Conservation (phyloP, 2,888 invertebrate genomes). For the Cheiracanthium punctorium region DNA sequence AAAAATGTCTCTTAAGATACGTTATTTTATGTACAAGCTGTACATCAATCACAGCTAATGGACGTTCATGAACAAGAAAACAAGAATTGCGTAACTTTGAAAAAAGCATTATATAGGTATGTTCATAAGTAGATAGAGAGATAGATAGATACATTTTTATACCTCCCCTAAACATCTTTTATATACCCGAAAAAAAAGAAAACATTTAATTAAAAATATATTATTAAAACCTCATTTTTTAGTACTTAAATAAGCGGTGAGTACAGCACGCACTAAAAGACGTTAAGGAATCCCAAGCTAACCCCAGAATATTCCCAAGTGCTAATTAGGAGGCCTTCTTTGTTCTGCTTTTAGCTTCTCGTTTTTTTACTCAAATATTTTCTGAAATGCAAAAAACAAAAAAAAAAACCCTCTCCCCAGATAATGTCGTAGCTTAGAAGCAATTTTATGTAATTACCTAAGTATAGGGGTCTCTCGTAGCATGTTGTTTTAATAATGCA, state of each 20-base stretch:
- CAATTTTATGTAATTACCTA: background rate
- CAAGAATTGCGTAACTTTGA: too few relatives aligned
- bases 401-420: background rate
- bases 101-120: too few relatives aligned
- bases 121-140: too few relatives aligned
- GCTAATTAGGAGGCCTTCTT: background rate
- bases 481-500: background rate
- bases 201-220: slow-evolving; percentile 8
- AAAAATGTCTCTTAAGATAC: too few relatives aligned
- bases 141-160: too few relatives aligned
- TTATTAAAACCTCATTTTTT: background rate
- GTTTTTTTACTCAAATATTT: slow-evolving; percentile 1
- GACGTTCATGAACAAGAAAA: too few relatives aligned
- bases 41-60: too few relatives aligned
- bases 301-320: background rate
- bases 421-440: background rate
- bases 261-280: background rate
- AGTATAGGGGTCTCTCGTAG: background rate
- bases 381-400: background rate
- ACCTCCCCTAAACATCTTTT: too few relatives aligned
- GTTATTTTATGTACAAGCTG: too few relatives aligned
- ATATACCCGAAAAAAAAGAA: too few relatives aligned
- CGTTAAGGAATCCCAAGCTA: background rate
- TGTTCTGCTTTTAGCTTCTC: background rate
- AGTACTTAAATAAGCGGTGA: background rate